phyloP scores from a whole-genome alignment of 2,888 invertebrate genomes.

The Lasioglossum lativentre region DNA sequence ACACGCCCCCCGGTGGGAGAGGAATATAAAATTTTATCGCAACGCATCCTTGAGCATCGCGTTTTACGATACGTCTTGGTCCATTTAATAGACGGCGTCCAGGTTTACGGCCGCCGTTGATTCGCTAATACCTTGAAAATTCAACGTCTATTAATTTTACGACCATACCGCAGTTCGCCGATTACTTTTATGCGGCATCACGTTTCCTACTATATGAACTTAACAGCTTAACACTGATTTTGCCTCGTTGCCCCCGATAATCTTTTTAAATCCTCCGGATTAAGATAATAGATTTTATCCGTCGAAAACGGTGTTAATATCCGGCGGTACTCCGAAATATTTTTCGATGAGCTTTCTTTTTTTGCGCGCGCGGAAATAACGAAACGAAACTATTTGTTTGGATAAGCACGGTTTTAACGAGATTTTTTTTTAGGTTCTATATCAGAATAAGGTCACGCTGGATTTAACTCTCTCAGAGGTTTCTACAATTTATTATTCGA shows the following conservation, averaged over 20 bases:
- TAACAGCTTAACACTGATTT: conserved; percentile 1
- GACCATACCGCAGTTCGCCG: background rate
- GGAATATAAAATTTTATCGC: conserved; percentile 1
- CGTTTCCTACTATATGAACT: background rate
- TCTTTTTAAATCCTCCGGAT: background rate
- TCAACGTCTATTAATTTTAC: conserved; percentile 6
- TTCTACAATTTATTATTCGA: background rate
- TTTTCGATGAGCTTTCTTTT: background rate
- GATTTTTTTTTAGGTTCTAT: background rate
- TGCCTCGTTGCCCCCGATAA: background rate
- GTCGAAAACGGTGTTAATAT: background rate
- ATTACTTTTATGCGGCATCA: conserved; percentile 5
- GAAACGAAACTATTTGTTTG: background rate
- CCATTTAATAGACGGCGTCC: background rate
- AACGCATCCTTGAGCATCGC: background rate
- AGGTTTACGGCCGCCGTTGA: background rate
- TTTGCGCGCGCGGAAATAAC: background rate
- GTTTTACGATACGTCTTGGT: background rate
- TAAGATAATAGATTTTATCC: background rate
- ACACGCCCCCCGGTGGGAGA: background rate
- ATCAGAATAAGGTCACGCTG: background rate
- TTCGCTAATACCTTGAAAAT: conserved; percentile 4
- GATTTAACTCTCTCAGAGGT: background rate
- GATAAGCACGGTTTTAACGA: background rate
- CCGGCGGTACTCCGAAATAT: background rate